Evolutionary conservation across 1,140 invertebrate species (phyloP).

Genomic region (Tetranychus cinnabarinus): DNA sequence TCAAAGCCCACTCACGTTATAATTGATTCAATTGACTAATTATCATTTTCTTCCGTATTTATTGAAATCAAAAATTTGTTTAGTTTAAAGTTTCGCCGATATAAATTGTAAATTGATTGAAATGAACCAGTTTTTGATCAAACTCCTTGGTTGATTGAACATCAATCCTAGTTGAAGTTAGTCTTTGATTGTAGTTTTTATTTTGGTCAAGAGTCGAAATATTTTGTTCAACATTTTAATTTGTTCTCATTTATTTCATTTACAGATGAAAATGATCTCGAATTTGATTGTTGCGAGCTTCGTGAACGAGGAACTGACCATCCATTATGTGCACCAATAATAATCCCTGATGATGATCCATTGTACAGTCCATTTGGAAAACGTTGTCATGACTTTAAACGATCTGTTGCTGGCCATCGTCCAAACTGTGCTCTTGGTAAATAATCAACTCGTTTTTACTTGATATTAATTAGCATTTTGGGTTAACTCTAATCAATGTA

Average conservation of each 20-base stretch:
- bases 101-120: too few species aligned
- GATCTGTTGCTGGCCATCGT: slow-evolving; percentile 25
- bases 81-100: too few species aligned
- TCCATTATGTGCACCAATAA: neutral
- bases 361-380: slow-evolving; percentile 39
- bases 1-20: too few species aligned
- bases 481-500: neutral
- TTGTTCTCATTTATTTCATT: neutral
- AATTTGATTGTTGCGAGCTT: slow-evolving; percentile 9
- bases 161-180: too few species aligned
- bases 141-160: too few species aligned
- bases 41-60: too few species aligned
- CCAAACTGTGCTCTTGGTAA: slow-evolving; percentile 26
- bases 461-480: slow-evolving; percentile 4
- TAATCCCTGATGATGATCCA: slow-evolving; percentile 42
- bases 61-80: too few species aligned
- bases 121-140: too few species aligned
- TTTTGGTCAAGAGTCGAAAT: too few species aligned
- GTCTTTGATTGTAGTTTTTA: too few species aligned
- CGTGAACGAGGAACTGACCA: neutral
- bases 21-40: too few species aligned
- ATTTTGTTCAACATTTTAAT: neutral
- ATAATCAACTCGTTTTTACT: neutral
- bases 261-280: slow-evolving; percentile 8
- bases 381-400: slow-evolving; percentile 20